Base-by-base conservation (phyloP, 2,113 vertebrate genomes). In the Panurus biarmicus region DNA sequence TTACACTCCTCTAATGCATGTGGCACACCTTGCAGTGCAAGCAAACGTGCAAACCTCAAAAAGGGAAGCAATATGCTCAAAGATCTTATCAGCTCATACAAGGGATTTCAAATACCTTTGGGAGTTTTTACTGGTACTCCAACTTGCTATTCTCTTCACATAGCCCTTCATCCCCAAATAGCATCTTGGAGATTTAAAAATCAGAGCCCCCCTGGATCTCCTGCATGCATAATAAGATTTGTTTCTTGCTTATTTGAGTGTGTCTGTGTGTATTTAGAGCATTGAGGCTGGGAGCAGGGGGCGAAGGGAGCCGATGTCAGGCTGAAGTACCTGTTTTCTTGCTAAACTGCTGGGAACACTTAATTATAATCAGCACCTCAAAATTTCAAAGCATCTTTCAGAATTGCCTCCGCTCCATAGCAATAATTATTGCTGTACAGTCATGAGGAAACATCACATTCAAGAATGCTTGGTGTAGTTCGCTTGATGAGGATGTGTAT, bases 151-250 rank as follows among this genome's bases (percentile, higher is more conserved):
- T 94, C 92, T 84, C 73, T 87, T 90, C 70, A 87, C 77, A 90
- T 70, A 57, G 11, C 1, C 0, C 82, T 88, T 79, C 81, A 62
- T 64, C 60, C 40, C 77, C 65, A 93, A 85, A 75, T 35, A 92
- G 61, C 85, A 54, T 79, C 89, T 71, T 35, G 76, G 67, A 90
- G 62, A 89, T 92, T 66, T 90, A 50, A 82, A 94, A 93, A 94
- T 78, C 92, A 90, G 80, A 94, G 48, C 24, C 54, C 85, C 85
- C 76, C 78, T 73, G 89, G 80, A 85, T 75, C 76, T 90, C 85
- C 94, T 94, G 95, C 89, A 92, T 67, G 65, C 92, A 62, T 89
- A n/a, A n/a, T n/a, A 81, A 92, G 83, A 61, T 89, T 94, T 92
- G 70, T 92, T 96, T 95, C 85, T 93, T 95, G 87, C n/a, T n/a